These are phyloP conservation scores for Heliconius sara DNA, from an alignment of 2,888 invertebrate species.

Conservation along the genomic window DNA sequence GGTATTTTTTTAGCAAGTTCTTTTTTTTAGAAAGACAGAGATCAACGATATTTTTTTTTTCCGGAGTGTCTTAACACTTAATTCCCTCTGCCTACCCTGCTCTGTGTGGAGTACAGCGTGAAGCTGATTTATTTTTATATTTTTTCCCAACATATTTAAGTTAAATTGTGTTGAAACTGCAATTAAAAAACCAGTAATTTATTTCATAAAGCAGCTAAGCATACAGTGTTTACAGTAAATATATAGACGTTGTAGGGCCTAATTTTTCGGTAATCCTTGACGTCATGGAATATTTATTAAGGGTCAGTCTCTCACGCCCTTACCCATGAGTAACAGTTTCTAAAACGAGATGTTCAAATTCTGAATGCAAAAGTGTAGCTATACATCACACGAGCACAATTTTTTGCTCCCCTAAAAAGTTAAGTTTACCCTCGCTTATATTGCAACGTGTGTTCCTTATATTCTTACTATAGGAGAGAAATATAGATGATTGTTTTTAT, in stretches of 20 bases:
- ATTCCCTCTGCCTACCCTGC: no score
- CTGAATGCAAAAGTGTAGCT: slow-evolving; percentile 73
- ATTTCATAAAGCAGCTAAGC: neutral
- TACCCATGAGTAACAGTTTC: slow-evolving; percentile 74
- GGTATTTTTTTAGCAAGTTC: neutral
- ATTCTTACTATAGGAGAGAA: slow-evolving; percentile 62
- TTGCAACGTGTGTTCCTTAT: slow-evolving; percentile 74
- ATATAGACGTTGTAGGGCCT: slow-evolving; percentile 26
- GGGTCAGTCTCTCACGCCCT: slow-evolving; percentile 72
- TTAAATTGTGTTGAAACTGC: no score
- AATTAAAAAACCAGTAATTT: neutral
- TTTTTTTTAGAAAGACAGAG: neutral
- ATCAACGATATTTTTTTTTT: neutral
- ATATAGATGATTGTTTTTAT: slow-evolving; percentile 80
- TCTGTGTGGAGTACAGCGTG: no score
- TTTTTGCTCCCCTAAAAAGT: slow-evolving; percentile 77
- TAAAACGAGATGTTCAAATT: slow-evolving; percentile 79
- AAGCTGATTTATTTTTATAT: no score
- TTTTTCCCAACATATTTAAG: neutral
- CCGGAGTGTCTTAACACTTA: no score
- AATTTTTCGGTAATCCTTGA: slow-evolving; percentile 61
- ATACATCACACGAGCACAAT: slow-evolving; percentile 79
- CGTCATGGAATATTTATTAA: slow-evolving; percentile 78
- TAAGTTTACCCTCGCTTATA: slow-evolving; percentile 64
- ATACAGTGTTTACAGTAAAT: neutral